Base-by-base conservation (phyloP, 2,113 vertebrate genomes). In the Amazona vittata region DNA sequence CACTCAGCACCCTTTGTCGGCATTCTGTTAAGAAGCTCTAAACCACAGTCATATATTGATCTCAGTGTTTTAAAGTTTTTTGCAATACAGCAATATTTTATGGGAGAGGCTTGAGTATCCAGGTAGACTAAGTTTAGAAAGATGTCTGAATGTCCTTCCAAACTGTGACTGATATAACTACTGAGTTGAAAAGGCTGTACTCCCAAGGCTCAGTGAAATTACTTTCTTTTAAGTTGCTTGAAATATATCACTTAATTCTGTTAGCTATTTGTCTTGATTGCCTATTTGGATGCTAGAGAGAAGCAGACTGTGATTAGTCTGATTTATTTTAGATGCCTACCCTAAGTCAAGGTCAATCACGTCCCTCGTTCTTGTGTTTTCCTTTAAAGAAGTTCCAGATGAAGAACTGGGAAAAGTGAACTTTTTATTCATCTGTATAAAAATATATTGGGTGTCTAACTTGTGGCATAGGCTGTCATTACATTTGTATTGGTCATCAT, bases 201-300 rank as follows among this genome's bases (percentile, higher is more conserved):
- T 86, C 39, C 46, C 26, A 81, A 52, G 35, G 41, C 43, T 86
- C 31, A 15, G n/a, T 64, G 64, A 93, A 94, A 96, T 89, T 6
- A 60, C 26, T 92, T 96, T 93, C 28, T 73, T 73, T 74, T 50
- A 46, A 71, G 39, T 81, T 90, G 15, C 94, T 89, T 80, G 88
- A 83, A 93, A 90, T 90, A 57, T 50, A 94, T 80, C 79, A 78
- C 55, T 88, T 96, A 95, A 94, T 86, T 95, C 74, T 91, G 52
- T 89, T 96, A 94, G 47, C 70, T 92, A 39, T 74, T 70, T 96
- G 73, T 59, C 86, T 89, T 96, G 95, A 96, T 95, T 97, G 86
- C 91, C 86, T 94, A 44, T 92, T 94, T 94, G 86, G 89, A 91
- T 92, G 43, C 86, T 64, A 47, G 86, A 70, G 24, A 83, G 86